Conservation (phyloP, 2,888 invertebrate species). For the Magallana nippona region DNA sequence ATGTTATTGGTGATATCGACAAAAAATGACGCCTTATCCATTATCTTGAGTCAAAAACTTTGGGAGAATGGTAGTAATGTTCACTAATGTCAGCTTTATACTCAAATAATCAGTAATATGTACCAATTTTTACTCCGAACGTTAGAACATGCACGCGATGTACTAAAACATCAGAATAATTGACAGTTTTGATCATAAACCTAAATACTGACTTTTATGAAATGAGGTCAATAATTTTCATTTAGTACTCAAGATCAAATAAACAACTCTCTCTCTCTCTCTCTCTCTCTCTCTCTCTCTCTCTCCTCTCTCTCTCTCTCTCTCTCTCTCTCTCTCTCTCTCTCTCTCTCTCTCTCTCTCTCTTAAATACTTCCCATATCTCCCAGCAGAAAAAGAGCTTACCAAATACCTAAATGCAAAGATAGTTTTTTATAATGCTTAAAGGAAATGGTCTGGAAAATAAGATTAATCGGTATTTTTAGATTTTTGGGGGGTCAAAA, state of each 20-base stretch:
- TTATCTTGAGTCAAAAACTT: background rate
- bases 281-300: background rate
- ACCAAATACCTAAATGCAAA: too few relatives aligned
- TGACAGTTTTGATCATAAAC: too few relatives aligned
- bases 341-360: background rate
- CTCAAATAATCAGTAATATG: background rate
- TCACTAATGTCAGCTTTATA: background rate
- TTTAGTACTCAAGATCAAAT: background rate
- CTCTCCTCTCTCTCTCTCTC: slow-evolving; percentile 32
- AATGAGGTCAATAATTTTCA: background rate
- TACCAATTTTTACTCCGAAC: background rate
- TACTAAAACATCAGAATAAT: too few relatives aligned
- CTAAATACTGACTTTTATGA: too few relatives aligned
- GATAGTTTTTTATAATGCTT: too few relatives aligned
- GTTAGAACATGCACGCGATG: too few relatives aligned
- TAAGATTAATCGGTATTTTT: too few relatives aligned
- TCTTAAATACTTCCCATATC: too few relatives aligned
- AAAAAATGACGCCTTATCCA: slow-evolving; percentile 4
- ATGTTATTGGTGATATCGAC: background rate
- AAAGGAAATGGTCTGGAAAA: too few relatives aligned
- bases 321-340: slow-evolving; percentile 22
- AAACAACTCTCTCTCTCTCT: background rate
- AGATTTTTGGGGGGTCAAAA: too few relatives aligned
- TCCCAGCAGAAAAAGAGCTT: too few relatives aligned
- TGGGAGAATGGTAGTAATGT: background rate